Conservation (phyloP, 1,140 invertebrate genomes). For the Coptotermes formosanus region DNA sequence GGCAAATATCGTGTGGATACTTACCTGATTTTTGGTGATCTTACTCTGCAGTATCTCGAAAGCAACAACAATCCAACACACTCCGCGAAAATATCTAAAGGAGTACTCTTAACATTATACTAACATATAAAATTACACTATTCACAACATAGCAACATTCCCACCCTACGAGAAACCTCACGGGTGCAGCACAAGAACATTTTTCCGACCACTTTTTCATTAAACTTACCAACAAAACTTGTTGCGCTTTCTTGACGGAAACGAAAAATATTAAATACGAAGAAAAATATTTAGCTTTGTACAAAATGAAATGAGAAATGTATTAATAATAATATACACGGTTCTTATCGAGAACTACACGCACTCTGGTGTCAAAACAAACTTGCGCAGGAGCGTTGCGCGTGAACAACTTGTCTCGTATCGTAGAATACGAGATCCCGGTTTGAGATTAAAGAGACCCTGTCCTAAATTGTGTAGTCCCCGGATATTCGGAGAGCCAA, state of each 20-base stretch:
- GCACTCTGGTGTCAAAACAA: constrained; percentile 26
- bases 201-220: not conserved
- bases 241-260: not conserved
- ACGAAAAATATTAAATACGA: not conserved
- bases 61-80: not conserved
- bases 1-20: constrained; percentile 29
- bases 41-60: not conserved
- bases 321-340: constrained; percentile 12
- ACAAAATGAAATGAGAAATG: constrained; percentile 18
- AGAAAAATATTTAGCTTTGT: not conserved
- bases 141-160: not conserved
- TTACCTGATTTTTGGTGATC: not conserved
- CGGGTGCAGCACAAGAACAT: not conserved
- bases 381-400: constrained; percentile 8
- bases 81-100: not conserved
- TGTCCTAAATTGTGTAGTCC: not conserved
- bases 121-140: not conserved
- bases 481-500: not conserved
- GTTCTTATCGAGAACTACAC: constrained; percentile 1
- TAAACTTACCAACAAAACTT: not conserved
- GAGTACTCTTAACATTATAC: not conserved
- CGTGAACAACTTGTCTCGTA: constrained; percentile 9
- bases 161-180: not conserved
- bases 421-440: constrained; percentile 20
- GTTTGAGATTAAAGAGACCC: constrained; percentile 22